phyloP scores from a whole-genome alignment of 2,888 invertebrate genomes.

The Melikaiella ostensackeni region DNA sequence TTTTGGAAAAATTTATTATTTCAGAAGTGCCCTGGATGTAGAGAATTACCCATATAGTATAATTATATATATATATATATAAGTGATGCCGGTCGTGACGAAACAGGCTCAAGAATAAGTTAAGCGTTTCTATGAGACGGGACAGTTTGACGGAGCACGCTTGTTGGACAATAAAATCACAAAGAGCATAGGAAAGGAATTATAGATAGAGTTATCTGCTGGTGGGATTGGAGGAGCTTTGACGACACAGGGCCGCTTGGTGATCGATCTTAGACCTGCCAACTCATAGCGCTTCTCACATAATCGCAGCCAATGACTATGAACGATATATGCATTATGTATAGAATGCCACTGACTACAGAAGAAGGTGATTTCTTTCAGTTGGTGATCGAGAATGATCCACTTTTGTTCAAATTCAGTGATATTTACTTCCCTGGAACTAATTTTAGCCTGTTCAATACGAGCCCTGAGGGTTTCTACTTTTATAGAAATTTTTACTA shows the following conservation, averaged over 20 bases:
- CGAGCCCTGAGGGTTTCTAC: neutral
- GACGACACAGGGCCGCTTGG: conserved; percentile 47
- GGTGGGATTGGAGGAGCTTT: conserved; percentile 54
- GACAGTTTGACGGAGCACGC: conserved; percentile 55
- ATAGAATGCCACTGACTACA: neutral
- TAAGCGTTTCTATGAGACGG: conserved; percentile 48
- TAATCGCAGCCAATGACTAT: conserved; percentile 47
- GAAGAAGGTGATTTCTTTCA: conserved; percentile 8
- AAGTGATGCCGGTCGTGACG: neutral
- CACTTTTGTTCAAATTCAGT: neutral
- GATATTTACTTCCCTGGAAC: neutral
- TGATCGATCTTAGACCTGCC: conserved; percentile 57
- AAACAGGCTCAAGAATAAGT: conserved; percentile 4
- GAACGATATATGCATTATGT: neutral
- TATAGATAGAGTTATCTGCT: conserved; percentile 56
- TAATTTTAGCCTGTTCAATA: neutral
- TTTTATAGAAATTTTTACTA: neutral
- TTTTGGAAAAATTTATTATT: too few relatives aligned
- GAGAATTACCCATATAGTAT: too few relatives aligned
- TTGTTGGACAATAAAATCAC: conserved; percentile 56
- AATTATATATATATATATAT: neutral
- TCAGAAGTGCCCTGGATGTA: too few relatives aligned
- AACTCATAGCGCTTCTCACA: conserved; percentile 53
- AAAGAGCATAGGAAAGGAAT: conserved; percentile 51
- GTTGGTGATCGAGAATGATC: neutral